Evolutionary conservation across 2,113 vertebrate species (phyloP), one percentile per base, ranked within the genome.

Genomic region (Plecotus auritus): DNA sequence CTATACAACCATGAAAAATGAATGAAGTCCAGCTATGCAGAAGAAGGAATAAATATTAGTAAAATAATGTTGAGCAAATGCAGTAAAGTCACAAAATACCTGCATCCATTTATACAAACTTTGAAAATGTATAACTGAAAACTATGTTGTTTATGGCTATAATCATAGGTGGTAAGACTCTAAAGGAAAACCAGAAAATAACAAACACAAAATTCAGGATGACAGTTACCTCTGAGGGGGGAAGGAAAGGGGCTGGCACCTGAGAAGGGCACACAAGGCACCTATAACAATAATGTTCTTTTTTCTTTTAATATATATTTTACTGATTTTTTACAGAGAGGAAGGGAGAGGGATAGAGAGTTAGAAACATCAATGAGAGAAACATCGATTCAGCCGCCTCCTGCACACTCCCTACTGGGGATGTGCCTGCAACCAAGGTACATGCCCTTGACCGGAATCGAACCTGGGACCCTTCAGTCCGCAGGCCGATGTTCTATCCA

Each of bases 1-100:
- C 18, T 94, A 92, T 54, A 64, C 90, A 93, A 51, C 26, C 22
- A 30, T 84, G 28, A 96, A 90, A 95, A 95, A 83, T 73, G 6
- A 80, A 45, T 56, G 11, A 74, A 87, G 14, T 83, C 9, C 18
- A 73, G 23, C 8, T 51, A 2, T 85, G n/a, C n/a, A 80, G 47
- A 67, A 90, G 81, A 92, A 66, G 30, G 32, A 74, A 54, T 70
- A 59, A 86, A 92, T 73, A 32, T 80, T 92, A 76, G 37, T 37
- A 82, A 84, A 93, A 87, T 69, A 82, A 92, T 47, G 23, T 16
- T 76, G 59, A 81, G 13, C 9, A 47, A 81, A 93, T 80, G 37
- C 32, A 92, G 26, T 45, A 28, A 72, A 77, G 69, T 69, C 26
- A 90, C 59, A 84, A 87, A 81, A 95, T n/a, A 47, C 17, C 87